Base-by-base conservation (phyloP, 2,888 invertebrate species). In the Eupithecia dodoneata region DNA sequence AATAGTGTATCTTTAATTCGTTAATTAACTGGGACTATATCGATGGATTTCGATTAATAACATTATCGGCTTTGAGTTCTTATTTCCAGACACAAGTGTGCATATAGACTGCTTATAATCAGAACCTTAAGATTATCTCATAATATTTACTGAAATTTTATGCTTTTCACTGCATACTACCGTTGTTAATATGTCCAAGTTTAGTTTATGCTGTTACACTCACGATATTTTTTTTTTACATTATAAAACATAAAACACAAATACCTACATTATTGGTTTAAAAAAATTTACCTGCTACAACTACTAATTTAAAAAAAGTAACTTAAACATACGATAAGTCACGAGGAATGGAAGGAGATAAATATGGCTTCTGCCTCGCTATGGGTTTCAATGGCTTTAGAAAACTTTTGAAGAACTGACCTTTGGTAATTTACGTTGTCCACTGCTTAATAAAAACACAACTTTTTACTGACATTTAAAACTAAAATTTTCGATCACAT, bases 391-490 rank as follows among this genome's bases (percentile, higher is more conserved):
- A 63, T 3, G 55, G 2, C 9, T 9, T 63, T 12, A 30, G 4
- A 30, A 63, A 63, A 63, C 4, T 63, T 63, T 12, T 63, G 13
- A n/a, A 42, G n/a, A 69, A 13, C 80, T 80, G 71, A 80, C 82
- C 81, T 78, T 80, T 13, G 65, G n/a, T 55, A 66, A 65, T 77
- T 67, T 73, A 59, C 74, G 42, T 18, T 45, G 77, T 77, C 79
- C 77, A 52, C 75, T 73, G 63, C 78, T 79, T 80, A 76, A 76
- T 75, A 66, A 74, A 77, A 78, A 66, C 79, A 82, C 78, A 76
- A 74, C 30, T 74, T 74, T 44, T 71, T 66, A 71, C 52, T 77
- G 80, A 77, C 83, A 83, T 83, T 82, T 75, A 83, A 78, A 80
- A 77, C 76, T 78, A 59, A 9, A 72, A 79, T 78, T 81, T 30